These are phyloP conservation scores for Etheostoma spectabile DNA, from an alignment of 2,113 vertebrate species.

Conservation along the genomic window DNA sequence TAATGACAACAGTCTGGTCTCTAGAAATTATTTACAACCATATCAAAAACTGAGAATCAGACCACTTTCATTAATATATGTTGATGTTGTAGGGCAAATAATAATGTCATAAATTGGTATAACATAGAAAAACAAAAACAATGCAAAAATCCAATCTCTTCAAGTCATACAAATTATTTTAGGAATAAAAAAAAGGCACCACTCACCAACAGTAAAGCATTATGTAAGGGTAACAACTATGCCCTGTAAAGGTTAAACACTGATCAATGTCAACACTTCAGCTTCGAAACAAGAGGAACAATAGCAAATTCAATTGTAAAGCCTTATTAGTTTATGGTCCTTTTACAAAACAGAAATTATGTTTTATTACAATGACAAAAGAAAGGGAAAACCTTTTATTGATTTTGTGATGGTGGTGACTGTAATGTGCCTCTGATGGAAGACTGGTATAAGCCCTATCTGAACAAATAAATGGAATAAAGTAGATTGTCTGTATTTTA, in stretches of 20 bases:
- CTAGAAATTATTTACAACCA: constrained; percentile 15
- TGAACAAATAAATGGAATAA: constrained; percentile 45
- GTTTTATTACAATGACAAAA: constrained; percentile 34
- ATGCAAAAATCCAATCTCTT: background rate
- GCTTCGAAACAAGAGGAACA: constrained; percentile 28
- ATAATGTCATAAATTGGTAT: constrained; percentile 2
- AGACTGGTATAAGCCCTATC: constrained; percentile 48
- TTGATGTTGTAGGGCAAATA: background rate
- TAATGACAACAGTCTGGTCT: constrained; percentile 27
- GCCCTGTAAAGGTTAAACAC: constrained; percentile 56
- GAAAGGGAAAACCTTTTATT: constrained; percentile 64
- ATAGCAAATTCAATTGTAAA: constrained; percentile 38
- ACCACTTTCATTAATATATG: background rate
- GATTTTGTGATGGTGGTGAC: constrained; percentile 48
- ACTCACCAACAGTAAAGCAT: constrained; percentile 21
- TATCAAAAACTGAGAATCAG: constrained; percentile 9
- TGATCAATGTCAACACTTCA: constrained; percentile 65
- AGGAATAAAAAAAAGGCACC: background rate
- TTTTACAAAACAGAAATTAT: constrained; percentile 61
- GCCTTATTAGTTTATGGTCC: constrained; percentile 63
- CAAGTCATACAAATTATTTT: constrained; percentile 15
- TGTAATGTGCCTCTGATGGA: constrained; percentile 41
- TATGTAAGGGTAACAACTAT: constrained; percentile 15
- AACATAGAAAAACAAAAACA: constrained; percentile 1
- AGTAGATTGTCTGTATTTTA: constrained; percentile 20